Evolutionary conservation across 2,888 invertebrate genomes (phyloP).

Genomic region (Athetis lepigone): DNA sequence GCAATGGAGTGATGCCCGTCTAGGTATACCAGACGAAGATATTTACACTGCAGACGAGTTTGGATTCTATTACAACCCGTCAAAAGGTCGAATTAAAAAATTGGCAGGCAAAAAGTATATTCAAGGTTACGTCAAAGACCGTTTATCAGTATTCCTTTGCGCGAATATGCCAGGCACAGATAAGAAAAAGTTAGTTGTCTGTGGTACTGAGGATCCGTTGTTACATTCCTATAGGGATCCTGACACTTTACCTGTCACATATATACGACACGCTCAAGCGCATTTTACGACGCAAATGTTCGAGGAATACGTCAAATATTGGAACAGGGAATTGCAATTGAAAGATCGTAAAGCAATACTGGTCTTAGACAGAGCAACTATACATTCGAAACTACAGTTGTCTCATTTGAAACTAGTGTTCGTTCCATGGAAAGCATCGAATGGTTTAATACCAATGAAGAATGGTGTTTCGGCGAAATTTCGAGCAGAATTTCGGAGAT

Average conservation of each 20-base stretch:
- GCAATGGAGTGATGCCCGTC: slow-evolving; percentile 71
- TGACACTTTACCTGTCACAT: slow-evolving; percentile 70
- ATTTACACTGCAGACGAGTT: slow-evolving; percentile 75
- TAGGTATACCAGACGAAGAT: slow-evolving; percentile 69
- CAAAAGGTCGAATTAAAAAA: slow-evolving; percentile 73
- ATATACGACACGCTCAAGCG: slow-evolving; percentile 70
- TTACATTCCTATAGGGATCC: slow-evolving; percentile 69
- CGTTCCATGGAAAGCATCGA: slow-evolving; percentile 74
- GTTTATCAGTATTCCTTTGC: slow-evolving; percentile 72
- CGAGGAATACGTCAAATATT: slow-evolving; percentile 73
- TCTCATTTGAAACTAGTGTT: slow-evolving; percentile 73
- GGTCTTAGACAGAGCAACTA: slow-evolving; percentile 72
- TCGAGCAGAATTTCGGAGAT: slow-evolving; percentile 68
- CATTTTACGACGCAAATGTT: slow-evolving; percentile 75
- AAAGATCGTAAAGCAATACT: slow-evolving; percentile 67
- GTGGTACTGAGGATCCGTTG: slow-evolving; percentile 73
- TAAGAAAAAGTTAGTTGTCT: slow-evolving; percentile 72
- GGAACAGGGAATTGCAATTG: slow-evolving; percentile 69
- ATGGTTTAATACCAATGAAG: slow-evolving; percentile 72
- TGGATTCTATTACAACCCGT: slow-evolving; percentile 73
- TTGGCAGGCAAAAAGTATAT: slow-evolving; percentile 72
- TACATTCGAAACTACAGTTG: slow-evolving; percentile 73
- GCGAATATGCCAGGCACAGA: slow-evolving; percentile 72
- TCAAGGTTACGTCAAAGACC: slow-evolving; percentile 71
- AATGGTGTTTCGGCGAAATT: slow-evolving; percentile 71